These are phyloP conservation scores for Sylvietta virens DNA, from an alignment of 2,113 vertebrate genomes.

Conservation along the genomic window DNA sequence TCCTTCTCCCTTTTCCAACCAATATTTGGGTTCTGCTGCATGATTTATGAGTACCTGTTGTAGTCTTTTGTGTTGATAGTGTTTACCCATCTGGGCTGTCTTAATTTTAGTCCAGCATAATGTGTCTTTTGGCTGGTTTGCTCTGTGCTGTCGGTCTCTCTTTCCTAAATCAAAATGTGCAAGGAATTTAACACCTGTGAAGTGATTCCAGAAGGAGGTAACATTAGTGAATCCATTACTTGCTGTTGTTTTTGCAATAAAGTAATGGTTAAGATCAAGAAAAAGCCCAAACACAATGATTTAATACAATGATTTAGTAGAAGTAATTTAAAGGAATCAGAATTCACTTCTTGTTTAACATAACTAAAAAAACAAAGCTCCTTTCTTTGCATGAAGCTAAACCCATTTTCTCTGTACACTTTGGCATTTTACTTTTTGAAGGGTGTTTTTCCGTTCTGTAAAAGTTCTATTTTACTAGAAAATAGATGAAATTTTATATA, in stretches of 20 bases:
- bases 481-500: not conserved
- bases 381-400: not conserved
- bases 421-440: not conserved
- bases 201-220: conserved; percentile 17
- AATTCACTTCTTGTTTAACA: not conserved
- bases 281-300: not conserved
- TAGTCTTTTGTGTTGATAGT: conserved; percentile 32
- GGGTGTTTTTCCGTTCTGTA: not conserved
- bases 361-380: not conserved
- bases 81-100: conserved; percentile 47
- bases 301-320: not conserved
- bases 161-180: conserved; percentile 24
- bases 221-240: conserved; percentile 22
- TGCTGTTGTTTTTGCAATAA: not conserved
- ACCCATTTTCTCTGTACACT: not conserved
- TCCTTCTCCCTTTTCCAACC: not conserved
- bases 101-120: conserved; percentile 34
- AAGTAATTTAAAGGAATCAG: not conserved
- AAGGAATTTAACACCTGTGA: conserved; percentile 50
- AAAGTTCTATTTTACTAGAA: not conserved
- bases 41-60: conserved; percentile 61
- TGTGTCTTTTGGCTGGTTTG: conserved; percentile 4
- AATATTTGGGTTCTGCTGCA: conserved; percentile 15
- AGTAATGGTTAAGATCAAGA: not conserved
- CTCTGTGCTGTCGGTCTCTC: not conserved